Conservation (phyloP, 2,113 vertebrate species). For the Aldabrachelys gigantea region DNA sequence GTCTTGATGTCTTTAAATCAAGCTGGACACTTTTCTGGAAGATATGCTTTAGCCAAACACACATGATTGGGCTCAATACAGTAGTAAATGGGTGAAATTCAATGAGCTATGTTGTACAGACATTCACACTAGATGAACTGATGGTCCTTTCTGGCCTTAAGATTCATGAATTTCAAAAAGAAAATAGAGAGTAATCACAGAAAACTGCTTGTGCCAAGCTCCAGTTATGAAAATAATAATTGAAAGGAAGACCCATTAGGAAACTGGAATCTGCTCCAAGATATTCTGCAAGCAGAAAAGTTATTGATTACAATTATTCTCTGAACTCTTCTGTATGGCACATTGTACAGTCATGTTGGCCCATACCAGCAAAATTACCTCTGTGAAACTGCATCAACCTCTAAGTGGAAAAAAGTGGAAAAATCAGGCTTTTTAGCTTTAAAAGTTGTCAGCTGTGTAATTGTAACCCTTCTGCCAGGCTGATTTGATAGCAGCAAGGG, state of each 20-base stretch:
- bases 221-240: neutral
- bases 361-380: neutral
- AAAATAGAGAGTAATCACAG: neutral
- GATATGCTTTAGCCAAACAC: neutral
- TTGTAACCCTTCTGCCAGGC: too few species aligned
- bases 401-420: constrained; percentile 17
- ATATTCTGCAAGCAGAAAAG: neutral
- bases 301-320: neutral
- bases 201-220: neutral
- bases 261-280: constrained; percentile 11
- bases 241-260: neutral
- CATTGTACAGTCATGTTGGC: neutral
- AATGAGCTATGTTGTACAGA: neutral
- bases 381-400: constrained; percentile 17
- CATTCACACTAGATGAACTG: neutral
- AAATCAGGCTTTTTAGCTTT: neutral
- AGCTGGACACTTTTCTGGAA: neutral
- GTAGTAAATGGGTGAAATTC: neutral
- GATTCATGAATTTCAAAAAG: neutral
- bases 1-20: neutral
- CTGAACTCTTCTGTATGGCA: neutral
- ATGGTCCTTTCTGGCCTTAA: neutral
- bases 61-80: fast-evolving
- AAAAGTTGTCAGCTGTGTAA: neutral
- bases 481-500: too few species aligned